Base-by-base conservation (phyloP, 1,140 invertebrate genomes). In the Zaprionus lachaisei region DNA sequence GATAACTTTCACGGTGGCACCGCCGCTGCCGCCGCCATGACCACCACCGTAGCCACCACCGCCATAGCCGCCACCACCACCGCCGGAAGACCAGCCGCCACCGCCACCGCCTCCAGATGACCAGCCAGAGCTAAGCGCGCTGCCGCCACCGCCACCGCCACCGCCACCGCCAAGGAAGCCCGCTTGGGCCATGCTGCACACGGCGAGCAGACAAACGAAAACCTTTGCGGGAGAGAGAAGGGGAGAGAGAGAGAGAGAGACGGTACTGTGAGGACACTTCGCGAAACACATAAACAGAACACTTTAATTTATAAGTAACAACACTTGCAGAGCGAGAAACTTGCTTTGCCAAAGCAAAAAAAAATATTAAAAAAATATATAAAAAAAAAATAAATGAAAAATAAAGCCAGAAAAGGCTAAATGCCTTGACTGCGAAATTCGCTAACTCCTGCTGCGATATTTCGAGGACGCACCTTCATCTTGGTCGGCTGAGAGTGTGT, bases 191-290 rank as follows among this genome's bases (percentile, higher is more conserved):
- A 89, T 62, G 44, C 89, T 86, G 82, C 89, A 91, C 37, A 77
- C 77, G 58, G 89, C 89, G 37, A 91, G 82, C 73, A 91, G 77
- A 67, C 89, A 91, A 75, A 91, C 89, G 69, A 91, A 91, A 72
- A 91, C 79, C 89, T 89, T 67, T 47, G 14, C 34, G 37, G 15
- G 15, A 22, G 11, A 54, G 14, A 54, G 22, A 26, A 5, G 37
- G 28, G 49, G 60, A 55, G 56, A 38, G 41, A 80, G 51, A 20
- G 49, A 61, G 47, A 61, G 22, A 41, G 41, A 61, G 22, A 47
- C 41, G 55, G 34, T 14, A 28, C 37, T 56, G 44, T 41, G 44
- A 61, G 38, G 17, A 62, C 44, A 65, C 31, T 63, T 63, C 75
- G 77, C 72, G 49, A 3, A 62, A 83, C 81, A 66, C 41, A 51